Evolutionary conservation across 2,888 invertebrate species (phyloP), one percentile per base, ranked within the genome.

Genomic region (Agrotis ipsilon): DNA sequence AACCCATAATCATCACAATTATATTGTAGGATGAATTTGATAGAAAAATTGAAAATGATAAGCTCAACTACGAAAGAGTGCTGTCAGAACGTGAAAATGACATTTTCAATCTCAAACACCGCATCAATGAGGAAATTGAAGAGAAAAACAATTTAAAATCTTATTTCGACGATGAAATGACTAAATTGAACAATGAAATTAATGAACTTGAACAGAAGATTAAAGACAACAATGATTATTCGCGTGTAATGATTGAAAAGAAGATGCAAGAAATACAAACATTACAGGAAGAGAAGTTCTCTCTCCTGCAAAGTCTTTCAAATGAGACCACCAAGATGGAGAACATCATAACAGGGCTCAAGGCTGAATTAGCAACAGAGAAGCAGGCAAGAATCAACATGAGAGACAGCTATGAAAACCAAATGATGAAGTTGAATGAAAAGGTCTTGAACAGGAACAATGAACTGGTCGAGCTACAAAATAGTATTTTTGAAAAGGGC

Each of bases 371-470:
- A 49, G 92, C 92, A 24, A 72, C 84, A 9, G 95, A 95, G 79
- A 94, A 88, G 78, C 86, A 87, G 43, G 84, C 89, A 3, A 93
- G 92, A 81, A 75, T 86, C 2, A 92, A 87, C 71, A 89, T 94
- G 84, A 92, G 88, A 75, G 94, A 94, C 6, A 88, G 92, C 45
- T 94, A 91, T 77, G 94, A 94, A 58, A 92, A 87, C 78, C 89
- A 91, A 64, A 82, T 93, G 49, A 94, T 94, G 94, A 93, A 92
- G 65, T 79, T 94, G 7, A 95, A 95, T 77, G 94, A 94, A 84
- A 94, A 94, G 81, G 89, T 94, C 6, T 81, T 93, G 18, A 94
- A 94, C 70, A 91, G 94, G 75, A 94, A 94, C 77, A 94, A 95
- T 87, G 95, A 95, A 86, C 81, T 94, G 11, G 93, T 94, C 48